Evolutionary conservation across 2,888 invertebrate species (phyloP), one percentile per base, ranked within the genome.

Genomic region (Hypercompe scribonia): DNA sequence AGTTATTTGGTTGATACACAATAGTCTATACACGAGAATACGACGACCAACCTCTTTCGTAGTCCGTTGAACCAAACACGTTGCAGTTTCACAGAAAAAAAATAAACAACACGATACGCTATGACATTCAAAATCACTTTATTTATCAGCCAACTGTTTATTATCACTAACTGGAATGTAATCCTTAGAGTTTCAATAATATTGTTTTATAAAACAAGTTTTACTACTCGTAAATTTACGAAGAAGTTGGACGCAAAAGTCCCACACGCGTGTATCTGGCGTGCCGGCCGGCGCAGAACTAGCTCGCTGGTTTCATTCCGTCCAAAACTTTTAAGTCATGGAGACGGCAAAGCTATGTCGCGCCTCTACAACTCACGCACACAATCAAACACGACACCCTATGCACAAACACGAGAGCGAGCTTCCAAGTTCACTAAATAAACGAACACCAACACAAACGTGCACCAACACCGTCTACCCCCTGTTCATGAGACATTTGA

Each of bases 361-460:
- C 94, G 95, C 95, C 94, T 94, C 94, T 95, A 94, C 94, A 93
- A 94, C 91, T 92, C 92, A 94, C 94, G 90, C 95, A 95, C 94
- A 94, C 95, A 90, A 79, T 85, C 87, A 85, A 81, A 79, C 84
- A 83, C 90, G 87, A 94, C 94, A 94, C 95, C 95, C 95, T 93
- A 94, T 92, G 92, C 95, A 95, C 95, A 93, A 94, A 95, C 94
- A 95, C 95, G 90, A 92, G 87, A 89, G 93, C 92, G 91, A 93
- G 93, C 95, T 95, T 94, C 94, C 95, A 95, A 95, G 95, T 95
- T 95, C 95, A 95, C 95, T 95, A 95, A 95, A 95, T 95, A 95
- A 95, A 95, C 95, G 94, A 90, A 94, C 95, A 94, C 95, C 90
- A 95, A 95, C 95, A 95, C 95, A 93, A 90, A 89, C 93, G 92